phyloP scores from a whole-genome alignment of 2,888 invertebrate genomes.

The Chymomyza caudatula region DNA sequence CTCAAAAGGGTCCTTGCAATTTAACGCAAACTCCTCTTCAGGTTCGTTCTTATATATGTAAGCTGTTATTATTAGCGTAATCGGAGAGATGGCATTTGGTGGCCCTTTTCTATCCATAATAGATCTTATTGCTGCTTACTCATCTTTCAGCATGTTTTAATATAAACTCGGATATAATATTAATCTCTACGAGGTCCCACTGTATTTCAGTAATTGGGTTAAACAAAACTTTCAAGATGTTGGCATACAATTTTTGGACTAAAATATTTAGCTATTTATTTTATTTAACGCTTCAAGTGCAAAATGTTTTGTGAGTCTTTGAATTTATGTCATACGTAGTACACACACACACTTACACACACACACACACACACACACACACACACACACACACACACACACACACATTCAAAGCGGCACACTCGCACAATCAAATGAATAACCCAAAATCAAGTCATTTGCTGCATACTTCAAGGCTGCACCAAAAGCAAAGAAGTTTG shows the following conservation, averaged over 20 bases:
- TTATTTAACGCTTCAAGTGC: slow-evolving; percentile 37
- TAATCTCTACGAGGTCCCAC: not conserved
- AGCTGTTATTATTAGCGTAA: too few relatives aligned
- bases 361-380: not conserved
- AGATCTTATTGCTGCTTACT: too few relatives aligned
- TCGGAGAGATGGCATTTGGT: too few relatives aligned
- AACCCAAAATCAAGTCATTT: not conserved
- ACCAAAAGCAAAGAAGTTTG: slow-evolving; percentile 26
- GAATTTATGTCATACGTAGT: not conserved
- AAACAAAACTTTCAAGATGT: not conserved
- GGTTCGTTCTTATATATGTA: too few relatives aligned
- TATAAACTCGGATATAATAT: too few relatives aligned
- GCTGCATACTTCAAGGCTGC: slow-evolving; percentile 24
- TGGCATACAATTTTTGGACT: slow-evolving; percentile 6
- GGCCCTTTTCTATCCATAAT: too few relatives aligned
- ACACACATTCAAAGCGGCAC: too few relatives aligned
- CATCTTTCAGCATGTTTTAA: too few relatives aligned
- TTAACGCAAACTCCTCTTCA: too few relatives aligned
- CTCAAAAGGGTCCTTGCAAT: too few relatives aligned
- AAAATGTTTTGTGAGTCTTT: slow-evolving; percentile 28
- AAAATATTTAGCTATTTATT: slow-evolving; percentile 38
- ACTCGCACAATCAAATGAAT: not conserved
- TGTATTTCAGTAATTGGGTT: slow-evolving; percentile 3
- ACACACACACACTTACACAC: not conserved
- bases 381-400: not conserved